A percentile compares a stretch with the other conserved stretches of the same genome.
Conservation (phyloP, 2,113 vertebrate species). For the Tauraco erythrolophus region DNA sequence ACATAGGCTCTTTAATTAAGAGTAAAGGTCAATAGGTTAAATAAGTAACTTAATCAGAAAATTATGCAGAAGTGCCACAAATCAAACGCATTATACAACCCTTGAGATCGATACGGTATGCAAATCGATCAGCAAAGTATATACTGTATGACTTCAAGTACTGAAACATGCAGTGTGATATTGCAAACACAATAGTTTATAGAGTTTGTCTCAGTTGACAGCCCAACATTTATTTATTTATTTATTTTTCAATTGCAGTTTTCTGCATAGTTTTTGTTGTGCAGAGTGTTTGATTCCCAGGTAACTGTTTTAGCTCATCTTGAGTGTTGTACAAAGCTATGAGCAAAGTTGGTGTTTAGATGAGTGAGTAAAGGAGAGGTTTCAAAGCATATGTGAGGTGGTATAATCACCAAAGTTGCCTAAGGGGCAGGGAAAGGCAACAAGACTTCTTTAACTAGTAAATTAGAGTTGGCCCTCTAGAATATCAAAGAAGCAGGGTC, state of each 20-base stretch:
- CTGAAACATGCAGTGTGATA: conserved; percentile 38
- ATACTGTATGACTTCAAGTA: conserved; percentile 52
- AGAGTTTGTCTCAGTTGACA: background rate
- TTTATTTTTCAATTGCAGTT: background rate
- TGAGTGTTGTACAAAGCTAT: background rate
- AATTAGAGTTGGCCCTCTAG: background rate
- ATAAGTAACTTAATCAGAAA: conserved; percentile 85
- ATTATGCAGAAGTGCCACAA: conserved; percentile 83
- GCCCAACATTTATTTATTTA: background rate
- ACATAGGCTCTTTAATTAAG: conserved; percentile 81
- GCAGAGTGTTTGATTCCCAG: background rate
- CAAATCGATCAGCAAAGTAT: conserved; percentile 78
- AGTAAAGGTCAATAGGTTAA: conserved; percentile 88
- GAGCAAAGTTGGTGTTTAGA: background rate
- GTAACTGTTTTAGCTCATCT: background rate
- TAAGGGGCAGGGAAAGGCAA: background rate
- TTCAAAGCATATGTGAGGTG: background rate
- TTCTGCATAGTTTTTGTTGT: background rate
- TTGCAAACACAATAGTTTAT: conserved; percentile 51
- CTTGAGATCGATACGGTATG: conserved; percentile 83
- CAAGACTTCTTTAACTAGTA: background rate
- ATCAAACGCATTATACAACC: conserved; percentile 73
- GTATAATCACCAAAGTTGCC: background rate
- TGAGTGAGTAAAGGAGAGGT: background rate
- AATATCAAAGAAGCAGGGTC: background rate